Evolutionary conservation across 2,888 invertebrate genomes (phyloP).

Genomic region (Sclerodermus sp.): DNA sequence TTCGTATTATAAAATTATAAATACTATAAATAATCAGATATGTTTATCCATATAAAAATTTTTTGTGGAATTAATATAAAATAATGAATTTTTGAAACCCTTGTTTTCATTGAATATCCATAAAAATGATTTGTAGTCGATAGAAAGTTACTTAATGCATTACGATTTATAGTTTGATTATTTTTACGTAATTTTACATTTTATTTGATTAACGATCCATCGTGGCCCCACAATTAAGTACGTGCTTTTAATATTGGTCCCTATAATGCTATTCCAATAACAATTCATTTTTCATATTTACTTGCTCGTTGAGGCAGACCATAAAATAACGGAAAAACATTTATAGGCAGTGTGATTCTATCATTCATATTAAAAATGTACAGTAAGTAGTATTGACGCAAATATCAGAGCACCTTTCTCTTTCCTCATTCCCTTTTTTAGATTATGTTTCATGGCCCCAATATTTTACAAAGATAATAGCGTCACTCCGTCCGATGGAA

Average conservation of each 20-base stretch:
- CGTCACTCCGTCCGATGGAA: conserved; percentile 32
- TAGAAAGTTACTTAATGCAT: too few relatives aligned
- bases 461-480: conserved; percentile 46
- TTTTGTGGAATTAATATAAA: neutral
- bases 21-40: conserved; percentile 51
- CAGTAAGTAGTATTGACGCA: conserved; percentile 35
- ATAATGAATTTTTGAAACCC: too few relatives aligned
- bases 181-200: conserved; percentile 4
- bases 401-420: conserved; percentile 44
- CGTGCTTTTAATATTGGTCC: conserved; percentile 43
- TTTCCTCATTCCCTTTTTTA: conserved; percentile 25
- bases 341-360: conserved; percentile 27
- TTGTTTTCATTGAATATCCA: neutral
- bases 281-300: conserved; percentile 7
- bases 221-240: conserved; percentile 29
- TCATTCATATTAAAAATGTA: conserved; percentile 17
- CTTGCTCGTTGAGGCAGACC: neutral
- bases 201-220: conserved; percentile 34
- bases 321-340: conserved; percentile 25
- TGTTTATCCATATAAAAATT: conserved; percentile 21
- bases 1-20: conserved; percentile 52
- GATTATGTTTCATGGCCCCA: conserved; percentile 55
- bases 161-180: too few relatives aligned
- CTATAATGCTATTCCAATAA: conserved; percentile 37
- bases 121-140: too few relatives aligned